A percentile compares a stretch with the other conserved stretches of the same genome.
These are phyloP conservation scores for Clarias gariepinus DNA, from an alignment of 2,113 vertebrate genomes.

Conservation along the genomic window DNA sequence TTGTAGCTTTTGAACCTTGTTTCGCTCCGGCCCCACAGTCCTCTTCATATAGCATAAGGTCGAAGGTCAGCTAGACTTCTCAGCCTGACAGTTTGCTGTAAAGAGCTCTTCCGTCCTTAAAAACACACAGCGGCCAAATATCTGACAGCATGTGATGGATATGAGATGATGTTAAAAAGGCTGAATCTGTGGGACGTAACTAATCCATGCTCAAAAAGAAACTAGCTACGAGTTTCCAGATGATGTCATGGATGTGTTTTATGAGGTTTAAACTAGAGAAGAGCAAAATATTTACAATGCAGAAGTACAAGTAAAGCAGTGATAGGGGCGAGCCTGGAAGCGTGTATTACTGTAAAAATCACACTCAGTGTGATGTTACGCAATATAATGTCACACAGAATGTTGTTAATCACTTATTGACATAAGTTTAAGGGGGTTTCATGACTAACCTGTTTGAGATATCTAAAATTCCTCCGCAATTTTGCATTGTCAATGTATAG, in stretches of 20 bases:
- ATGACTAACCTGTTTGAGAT: no score
- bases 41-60: slow-evolving; percentile 4
- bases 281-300: neutral
- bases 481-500: no score
- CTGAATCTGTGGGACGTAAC: neutral
- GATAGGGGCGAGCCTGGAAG: neutral
- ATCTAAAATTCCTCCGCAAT: no score
- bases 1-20: slow-evolving; percentile 34
- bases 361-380: neutral
- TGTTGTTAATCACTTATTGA: no score
- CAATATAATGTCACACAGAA: no score
- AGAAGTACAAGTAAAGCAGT: neutral
- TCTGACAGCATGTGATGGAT: neutral
- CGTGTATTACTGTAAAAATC: neutral
- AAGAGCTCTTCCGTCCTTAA: neutral
- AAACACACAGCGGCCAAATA: neutral
- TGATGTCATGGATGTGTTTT: neutral
- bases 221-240: neutral
- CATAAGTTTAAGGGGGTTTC: no score
- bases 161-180: neutral
- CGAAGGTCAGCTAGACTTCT: neutral
- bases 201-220: neutral
- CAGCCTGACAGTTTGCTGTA: neutral
- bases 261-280: neutral
- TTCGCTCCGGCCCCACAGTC: slow-evolving; percentile 25